Conservation (phyloP, 2,113 vertebrate species). For the Neolamprologus fasciatus region DNA sequence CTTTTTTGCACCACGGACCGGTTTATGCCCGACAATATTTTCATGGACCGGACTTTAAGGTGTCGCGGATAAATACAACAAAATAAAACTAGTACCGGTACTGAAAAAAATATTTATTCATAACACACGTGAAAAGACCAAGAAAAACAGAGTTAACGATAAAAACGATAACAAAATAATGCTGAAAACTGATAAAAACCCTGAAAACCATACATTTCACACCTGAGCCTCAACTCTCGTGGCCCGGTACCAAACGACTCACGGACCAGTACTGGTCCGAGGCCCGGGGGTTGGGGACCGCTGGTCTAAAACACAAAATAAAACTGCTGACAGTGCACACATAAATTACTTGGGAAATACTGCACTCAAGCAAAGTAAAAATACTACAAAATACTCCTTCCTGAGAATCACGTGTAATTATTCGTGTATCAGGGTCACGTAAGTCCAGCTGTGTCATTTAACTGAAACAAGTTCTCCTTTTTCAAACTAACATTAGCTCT, state of each 20-base stretch:
- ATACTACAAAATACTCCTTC: neutral
- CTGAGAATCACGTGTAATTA: neutral
- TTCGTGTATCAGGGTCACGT: neutral
- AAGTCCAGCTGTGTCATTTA: neutral
- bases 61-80: no score
- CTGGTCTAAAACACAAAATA: neutral
- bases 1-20: no score
- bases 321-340: neutral
- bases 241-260: accelerated
- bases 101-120: no score
- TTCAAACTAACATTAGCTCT: neutral
- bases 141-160: accelerated
- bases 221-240: accelerated
- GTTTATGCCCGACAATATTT: no score
- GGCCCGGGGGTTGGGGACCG: no score
- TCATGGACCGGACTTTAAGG: accelerated
- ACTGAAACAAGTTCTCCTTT: neutral
- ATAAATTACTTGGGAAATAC: neutral
- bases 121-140: accelerated
- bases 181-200: no score
- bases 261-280: accelerated
- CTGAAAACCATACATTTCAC: no score
- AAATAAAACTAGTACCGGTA: no score
- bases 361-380: neutral
- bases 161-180: no score